Evolutionary conservation across 2,113 vertebrate genomes (phyloP), one percentile per base, ranked within the genome.

Genomic region (Excalfactoria chinensis): DNA sequence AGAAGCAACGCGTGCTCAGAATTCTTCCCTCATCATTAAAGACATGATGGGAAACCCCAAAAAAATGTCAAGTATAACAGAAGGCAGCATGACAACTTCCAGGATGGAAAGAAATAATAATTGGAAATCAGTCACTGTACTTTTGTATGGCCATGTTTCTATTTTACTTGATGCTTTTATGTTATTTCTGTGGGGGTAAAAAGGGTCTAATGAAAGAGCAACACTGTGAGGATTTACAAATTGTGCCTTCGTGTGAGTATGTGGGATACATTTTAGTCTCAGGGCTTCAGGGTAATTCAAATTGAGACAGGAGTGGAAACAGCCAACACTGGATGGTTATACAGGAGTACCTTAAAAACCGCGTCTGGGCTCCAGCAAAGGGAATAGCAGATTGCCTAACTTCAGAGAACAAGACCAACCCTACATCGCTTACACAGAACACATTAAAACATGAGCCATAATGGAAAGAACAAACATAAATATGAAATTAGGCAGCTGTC

Each of bases 61-160:
- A 81, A 96, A 91, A 83, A 86, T 43, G 64, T 86, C 95, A 93
- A 89, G 43, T 78, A 53, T 53, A 71, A 95, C 84, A 79, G 78
- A 89, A 91, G 88, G 78, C 73, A 70, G 58, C 51, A 22, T 76
- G 75, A 91, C 76, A 90, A 73, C 71, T 49, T 56, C 59, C 63
- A 53, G 40, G n/a, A 66, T 2, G 1, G 5, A 30, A 6, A 18
- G 5, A 46, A 18, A 5, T 21, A 46, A 3, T 21, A 6, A 40
- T 7, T 4, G 82, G 37, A 68, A 88, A 91, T 14, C 68, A 72
- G 75, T 60, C 79, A 60, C 43, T 89, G 28, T 4, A 8, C 0
- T 64, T 85, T 40, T 59, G 44, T 55, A 30, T 25, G 40, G 60
- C 41, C 22, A 6, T 4, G 15, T 56, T 89, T 91, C 64, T 86